Evolutionary conservation across 2,797 vertebrate genomes (phyloP).

Genomic region (Choloepus didactylus): DNA sequence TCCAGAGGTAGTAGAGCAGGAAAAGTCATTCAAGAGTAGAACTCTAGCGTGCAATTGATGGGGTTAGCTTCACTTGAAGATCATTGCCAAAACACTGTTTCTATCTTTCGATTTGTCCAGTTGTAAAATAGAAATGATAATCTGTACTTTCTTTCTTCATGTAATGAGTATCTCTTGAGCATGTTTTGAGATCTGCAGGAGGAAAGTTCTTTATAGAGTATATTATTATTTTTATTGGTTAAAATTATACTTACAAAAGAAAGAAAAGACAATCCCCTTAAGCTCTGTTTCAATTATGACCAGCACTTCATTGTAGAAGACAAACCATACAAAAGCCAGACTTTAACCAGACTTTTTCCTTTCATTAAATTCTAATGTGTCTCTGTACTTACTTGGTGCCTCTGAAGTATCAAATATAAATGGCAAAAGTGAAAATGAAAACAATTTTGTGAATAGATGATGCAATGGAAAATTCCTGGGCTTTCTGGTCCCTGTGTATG

Average conservation of each 20-base stretch:
- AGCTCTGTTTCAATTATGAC: slow-evolving; percentile 4
- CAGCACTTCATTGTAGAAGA: slow-evolving; percentile 22
- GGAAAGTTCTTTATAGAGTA: slow-evolving; percentile 12
- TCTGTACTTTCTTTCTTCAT: neutral
- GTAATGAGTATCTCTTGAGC: neutral
- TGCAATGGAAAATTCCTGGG: slow-evolving; percentile 86
- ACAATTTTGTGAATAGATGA: slow-evolving; percentile 80
- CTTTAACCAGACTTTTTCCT: slow-evolving; percentile 51
- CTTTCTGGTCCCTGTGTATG: slow-evolving; percentile 80
- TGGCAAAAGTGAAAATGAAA: slow-evolving; percentile 86
- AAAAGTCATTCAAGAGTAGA: slow-evolving; percentile 24
- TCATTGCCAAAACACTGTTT: neutral
- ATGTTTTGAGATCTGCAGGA: neutral
- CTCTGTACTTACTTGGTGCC: neutral
- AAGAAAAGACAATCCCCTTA: neutral
- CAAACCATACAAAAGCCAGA: neutral
- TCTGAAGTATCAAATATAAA: slow-evolving; percentile 68
- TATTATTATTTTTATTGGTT: slow-evolving; percentile 52
- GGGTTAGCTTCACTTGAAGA: neutral
- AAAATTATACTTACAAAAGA: slow-evolving; percentile 58
- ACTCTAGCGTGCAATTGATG: neutral
- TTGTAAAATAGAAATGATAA: neutral
- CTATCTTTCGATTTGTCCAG: neutral
- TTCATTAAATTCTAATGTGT: slow-evolving; percentile 42
- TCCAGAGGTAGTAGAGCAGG: neutral